Percentiles rank a stretch among this genome's conserved stretches.
phyloP scores from a whole-genome alignment of 2,888 invertebrate species.

The Agriotes lineatus region DNA sequence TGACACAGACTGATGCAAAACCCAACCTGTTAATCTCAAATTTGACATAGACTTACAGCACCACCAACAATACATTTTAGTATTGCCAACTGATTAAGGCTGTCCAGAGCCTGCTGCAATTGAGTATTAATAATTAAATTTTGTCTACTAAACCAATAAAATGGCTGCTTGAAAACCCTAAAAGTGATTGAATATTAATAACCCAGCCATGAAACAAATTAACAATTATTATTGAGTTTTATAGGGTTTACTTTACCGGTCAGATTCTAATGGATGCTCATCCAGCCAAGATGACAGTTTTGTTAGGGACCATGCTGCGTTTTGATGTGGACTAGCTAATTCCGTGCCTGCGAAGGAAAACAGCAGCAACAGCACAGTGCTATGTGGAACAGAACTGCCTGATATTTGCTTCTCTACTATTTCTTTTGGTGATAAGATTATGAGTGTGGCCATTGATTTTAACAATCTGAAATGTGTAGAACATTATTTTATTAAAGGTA shows the following conservation, averaged over 20 bases:
- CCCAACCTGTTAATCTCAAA: too few species aligned
- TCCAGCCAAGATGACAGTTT: slow-evolving; percentile 92
- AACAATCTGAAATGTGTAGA: slow-evolving; percentile 71
- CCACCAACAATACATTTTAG: too few species aligned
- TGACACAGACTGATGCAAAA: too few species aligned
- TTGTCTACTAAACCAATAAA: neutral
- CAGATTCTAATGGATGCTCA: slow-evolving; percentile 84
- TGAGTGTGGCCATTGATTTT: slow-evolving; percentile 84
- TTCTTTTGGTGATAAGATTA: slow-evolving; percentile 82
- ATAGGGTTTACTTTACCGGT: slow-evolving; percentile 69
- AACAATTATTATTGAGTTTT: neutral
- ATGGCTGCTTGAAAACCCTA: neutral
- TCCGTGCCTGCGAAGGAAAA: slow-evolving; percentile 87
- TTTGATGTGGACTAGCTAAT: slow-evolving; percentile 88
- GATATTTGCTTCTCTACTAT: slow-evolving; percentile 82
- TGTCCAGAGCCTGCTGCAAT: too few species aligned
- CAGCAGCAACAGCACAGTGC: slow-evolving; percentile 84
- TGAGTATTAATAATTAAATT: too few species aligned
- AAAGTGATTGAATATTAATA: slow-evolving; percentile 16
- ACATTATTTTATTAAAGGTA: too few species aligned
- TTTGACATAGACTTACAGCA: too few species aligned
- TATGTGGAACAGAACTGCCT: slow-evolving; percentile 86
- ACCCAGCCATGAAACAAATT: too few species aligned
- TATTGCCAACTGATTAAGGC: too few species aligned
- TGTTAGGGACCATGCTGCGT: slow-evolving; percentile 89